A percentile compares a stretch with the other conserved stretches of the same genome.
These are phyloP conservation scores for Lepeophtheirus salmonis DNA, from an alignment of 1,140 invertebrate genomes.

Conservation along the genomic window DNA sequence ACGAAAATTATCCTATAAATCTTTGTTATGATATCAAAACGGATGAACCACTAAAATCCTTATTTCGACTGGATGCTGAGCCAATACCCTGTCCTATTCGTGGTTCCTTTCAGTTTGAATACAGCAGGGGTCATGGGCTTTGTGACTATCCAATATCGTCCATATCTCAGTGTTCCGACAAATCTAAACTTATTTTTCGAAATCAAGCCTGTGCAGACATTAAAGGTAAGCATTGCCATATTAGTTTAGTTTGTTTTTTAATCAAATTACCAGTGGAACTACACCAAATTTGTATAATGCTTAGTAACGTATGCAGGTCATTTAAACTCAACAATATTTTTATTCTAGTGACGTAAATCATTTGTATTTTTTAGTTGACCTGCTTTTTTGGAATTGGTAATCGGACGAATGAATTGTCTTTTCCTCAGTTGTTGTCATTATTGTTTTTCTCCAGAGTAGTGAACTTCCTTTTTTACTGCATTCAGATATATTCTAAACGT, in stretches of 20 bases:
- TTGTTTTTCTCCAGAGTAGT: no score
- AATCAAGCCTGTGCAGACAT: slow-evolving; percentile 86
- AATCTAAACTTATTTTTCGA: slow-evolving; percentile 53
- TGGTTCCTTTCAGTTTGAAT: slow-evolving; percentile 58
- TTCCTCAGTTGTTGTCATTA: no score
- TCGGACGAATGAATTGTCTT: no score
- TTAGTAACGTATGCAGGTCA: no score
- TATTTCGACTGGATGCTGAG: slow-evolving; percentile 56
- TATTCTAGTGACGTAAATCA: no score
- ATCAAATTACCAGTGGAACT: no score
- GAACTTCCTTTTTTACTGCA: no score
- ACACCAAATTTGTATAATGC: no score
- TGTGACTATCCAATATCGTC: slow-evolving; percentile 51
- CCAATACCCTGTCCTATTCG: slow-evolving; percentile 30
- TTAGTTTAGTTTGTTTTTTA: slow-evolving; percentile 14
- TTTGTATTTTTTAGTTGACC: no score
- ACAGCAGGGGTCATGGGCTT: slow-evolving; percentile 39
- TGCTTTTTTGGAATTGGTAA: no score
- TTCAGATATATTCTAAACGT: no score
- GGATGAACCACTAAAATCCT: slow-evolving; percentile 62
- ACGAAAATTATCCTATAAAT: neutral
- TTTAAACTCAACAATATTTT: no score
- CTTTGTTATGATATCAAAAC: slow-evolving; percentile 64
- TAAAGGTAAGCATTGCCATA: slow-evolving; percentile 29
- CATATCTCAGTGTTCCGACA: slow-evolving; percentile 60